Evolutionary conservation across 1,140 invertebrate species (phyloP).

Genomic region (Triops longicaudatus): DNA sequence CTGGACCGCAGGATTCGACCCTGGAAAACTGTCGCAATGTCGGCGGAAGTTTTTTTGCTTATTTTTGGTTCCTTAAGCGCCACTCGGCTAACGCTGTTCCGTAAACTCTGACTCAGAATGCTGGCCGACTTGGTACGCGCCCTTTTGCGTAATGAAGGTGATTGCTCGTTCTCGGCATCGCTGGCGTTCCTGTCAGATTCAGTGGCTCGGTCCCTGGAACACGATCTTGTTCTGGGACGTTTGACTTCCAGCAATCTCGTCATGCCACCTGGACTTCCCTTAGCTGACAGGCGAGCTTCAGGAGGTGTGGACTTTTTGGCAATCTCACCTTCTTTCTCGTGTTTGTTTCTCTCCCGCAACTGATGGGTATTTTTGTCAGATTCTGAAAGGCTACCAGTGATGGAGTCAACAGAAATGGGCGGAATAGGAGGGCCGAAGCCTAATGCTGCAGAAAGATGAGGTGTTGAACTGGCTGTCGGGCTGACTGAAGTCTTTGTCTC

Average conservation of each 20-base stretch:
- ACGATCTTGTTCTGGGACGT: constrained; percentile 21
- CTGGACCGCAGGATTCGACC: constrained; percentile 24
- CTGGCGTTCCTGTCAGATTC: constrained; percentile 24
- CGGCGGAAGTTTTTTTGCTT: not conserved
- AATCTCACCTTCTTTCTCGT: constrained; percentile 18
- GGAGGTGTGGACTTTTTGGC: not conserved
- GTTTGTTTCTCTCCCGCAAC: constrained; percentile 19
- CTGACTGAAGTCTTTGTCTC: not conserved
- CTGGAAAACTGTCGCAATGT: not conserved
- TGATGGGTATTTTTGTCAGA: not conserved
- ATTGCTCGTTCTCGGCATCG: constrained; percentile 25
- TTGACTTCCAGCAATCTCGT: constrained; percentile 16
- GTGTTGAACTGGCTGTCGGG: not conserved
- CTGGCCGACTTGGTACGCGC: not conserved
- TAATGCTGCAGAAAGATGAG: not conserved
- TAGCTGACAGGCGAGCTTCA: constrained; percentile 1
- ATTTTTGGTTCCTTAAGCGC: not conserved
- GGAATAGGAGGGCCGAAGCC: not conserved
- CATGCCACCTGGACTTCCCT: not conserved
- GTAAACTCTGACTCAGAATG: constrained; percentile 16
- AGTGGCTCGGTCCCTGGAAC: not conserved
- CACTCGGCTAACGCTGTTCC: constrained; percentile 1
- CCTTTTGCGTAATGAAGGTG: not conserved
- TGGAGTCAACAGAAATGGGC: not conserved
- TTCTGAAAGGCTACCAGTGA: not conserved